Evolutionary conservation across 2,797 vertebrate genomes (phyloP).

Genomic region (Dipus sagitta): DNA sequence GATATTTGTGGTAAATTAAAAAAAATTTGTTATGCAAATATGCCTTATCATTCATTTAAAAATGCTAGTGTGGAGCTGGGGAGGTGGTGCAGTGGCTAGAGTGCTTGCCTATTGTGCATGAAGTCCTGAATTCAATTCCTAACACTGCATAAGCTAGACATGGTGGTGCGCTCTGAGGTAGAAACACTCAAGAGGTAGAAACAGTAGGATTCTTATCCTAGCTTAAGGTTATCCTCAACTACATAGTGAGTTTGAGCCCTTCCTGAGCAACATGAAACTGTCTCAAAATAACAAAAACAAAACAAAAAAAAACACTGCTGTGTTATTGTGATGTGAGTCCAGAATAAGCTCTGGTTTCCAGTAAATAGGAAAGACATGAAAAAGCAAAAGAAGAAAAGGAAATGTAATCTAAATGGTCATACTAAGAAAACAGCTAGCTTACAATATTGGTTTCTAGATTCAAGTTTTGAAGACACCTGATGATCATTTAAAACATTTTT

Average conservation of each 20-base stretch:
- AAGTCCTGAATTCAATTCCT: too few species aligned
- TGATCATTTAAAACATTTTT: conserved; percentile 18
- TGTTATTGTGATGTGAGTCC: neutral
- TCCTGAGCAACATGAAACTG: too few species aligned
- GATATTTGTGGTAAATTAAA: conserved; percentile 15
- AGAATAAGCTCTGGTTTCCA: neutral
- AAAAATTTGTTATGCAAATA: neutral
- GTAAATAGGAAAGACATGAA: neutral
- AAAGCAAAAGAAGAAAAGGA: neutral
- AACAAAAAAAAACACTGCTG: neutral
- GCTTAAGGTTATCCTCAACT: too few species aligned
- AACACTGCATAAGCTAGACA: too few species aligned
- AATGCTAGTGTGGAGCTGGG: neutral
- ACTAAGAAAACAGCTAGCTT: conserved; percentile 23
- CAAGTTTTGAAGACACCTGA: neutral
- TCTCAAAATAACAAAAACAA: too few species aligned
- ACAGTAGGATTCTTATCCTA: too few species aligned
- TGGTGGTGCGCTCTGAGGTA: too few species aligned
- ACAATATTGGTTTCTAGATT: conserved; percentile 5
- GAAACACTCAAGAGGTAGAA: too few species aligned
- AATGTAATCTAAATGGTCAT: neutral
- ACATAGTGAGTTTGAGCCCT: too few species aligned
- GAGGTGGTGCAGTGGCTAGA: too few species aligned
- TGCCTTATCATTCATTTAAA: conserved; percentile 2
- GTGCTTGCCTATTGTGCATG: too few species aligned